phyloP scores from a whole-genome alignment of 1,140 invertebrate genomes.

The Spodoptera frugiperda region DNA sequence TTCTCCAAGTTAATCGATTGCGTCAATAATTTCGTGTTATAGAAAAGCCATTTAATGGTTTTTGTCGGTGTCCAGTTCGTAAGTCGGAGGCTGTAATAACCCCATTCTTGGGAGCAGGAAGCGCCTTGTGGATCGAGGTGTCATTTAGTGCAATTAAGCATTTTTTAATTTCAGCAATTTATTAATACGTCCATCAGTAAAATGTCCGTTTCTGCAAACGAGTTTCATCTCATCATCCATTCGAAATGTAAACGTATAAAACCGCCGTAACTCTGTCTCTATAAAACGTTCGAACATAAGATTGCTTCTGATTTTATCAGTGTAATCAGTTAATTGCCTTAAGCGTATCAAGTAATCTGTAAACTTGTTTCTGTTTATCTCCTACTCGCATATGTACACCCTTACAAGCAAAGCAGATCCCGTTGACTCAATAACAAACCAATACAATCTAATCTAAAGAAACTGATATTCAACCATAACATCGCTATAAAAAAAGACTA shows the following conservation, averaged over 20 bases:
- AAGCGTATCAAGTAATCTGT: conserved; percentile 14
- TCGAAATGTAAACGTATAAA: background rate
- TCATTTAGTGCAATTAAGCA: conserved; percentile 20
- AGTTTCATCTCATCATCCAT: background rate
- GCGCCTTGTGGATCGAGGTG: background rate
- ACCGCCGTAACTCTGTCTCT: background rate
- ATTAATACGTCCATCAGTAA: conserved; percentile 4
- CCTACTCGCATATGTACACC: background rate
- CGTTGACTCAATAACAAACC: no score
- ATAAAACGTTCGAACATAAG: background rate
- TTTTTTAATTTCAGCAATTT: background rate
- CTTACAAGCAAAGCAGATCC: no score
- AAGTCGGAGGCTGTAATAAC: background rate
- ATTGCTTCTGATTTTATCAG: conserved; percentile 28
- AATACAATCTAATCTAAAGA: no score
- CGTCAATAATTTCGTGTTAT: conserved; percentile 62
- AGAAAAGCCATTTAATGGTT: conserved; percentile 65
- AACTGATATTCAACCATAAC: no score
- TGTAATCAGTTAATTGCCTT: conserved; percentile 36
- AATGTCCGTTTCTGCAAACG: background rate
- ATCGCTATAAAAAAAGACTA: background rate
- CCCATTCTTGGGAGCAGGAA: background rate
- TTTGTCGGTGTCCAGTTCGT: conserved; percentile 25
- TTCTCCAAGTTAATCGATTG: conserved; percentile 74
- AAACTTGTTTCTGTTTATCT: conserved; percentile 44